phyloP scores from a whole-genome alignment of 2,113 vertebrate genomes.

The Falco punctatus region DNA sequence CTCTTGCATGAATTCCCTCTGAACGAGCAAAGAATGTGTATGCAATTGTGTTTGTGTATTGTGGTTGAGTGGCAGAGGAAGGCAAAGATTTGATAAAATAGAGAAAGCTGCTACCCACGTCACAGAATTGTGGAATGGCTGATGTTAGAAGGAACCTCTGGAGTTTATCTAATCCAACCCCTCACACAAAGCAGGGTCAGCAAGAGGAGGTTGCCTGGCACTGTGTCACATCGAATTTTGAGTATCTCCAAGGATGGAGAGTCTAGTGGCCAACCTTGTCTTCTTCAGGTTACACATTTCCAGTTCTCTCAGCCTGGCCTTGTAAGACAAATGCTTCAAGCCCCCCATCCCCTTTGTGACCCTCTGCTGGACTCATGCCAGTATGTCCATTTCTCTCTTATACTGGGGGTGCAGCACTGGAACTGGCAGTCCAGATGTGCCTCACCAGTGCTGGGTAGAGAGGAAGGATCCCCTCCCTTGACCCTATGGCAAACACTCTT shows the following conservation, averaged over 20 bases:
- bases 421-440: not conserved
- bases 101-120: not conserved
- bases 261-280: rapidly evolving
- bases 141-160: not conserved
- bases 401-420: not conserved
- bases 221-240: not conserved
- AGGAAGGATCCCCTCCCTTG: not conserved
- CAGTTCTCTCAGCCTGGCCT: not conserved
- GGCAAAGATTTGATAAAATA: not conserved
- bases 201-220: not conserved
- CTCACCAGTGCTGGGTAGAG: not conserved
- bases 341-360: not conserved
- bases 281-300: not conserved
- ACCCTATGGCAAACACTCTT: not conserved
- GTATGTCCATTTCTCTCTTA: not conserved
- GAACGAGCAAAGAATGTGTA: not conserved
- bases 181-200: not conserved
- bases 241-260: not conserved
- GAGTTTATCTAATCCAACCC: not conserved
- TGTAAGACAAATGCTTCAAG: not conserved
- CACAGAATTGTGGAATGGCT: not conserved
- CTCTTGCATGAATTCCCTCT: not conserved
- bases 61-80: not conserved
- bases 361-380: not conserved
- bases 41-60: not conserved